Evolutionary conservation across 2,113 vertebrate species (phyloP).

Genomic region (Stegostoma tigrinum): DNA sequence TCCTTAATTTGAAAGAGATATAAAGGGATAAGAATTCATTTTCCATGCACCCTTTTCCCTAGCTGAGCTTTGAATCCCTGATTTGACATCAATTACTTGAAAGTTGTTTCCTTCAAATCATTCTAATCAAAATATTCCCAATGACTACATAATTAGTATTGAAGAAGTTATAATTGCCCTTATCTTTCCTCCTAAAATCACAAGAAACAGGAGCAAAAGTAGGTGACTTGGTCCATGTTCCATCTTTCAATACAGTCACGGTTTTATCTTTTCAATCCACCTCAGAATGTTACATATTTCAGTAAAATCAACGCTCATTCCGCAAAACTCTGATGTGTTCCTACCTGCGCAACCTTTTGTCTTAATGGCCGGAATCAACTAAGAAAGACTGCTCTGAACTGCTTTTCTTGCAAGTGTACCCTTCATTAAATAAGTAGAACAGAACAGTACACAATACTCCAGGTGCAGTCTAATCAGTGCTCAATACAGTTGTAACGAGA

Average conservation of each 20-base stretch:
- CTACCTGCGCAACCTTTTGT: background rate
- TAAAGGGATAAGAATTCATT: background rate
- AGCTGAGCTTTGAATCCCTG: background rate
- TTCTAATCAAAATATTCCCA: background rate
- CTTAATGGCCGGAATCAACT: background rate
- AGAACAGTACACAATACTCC: background rate
- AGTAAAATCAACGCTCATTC: background rate
- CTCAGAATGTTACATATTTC: too few species aligned
- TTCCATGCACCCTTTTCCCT: background rate
- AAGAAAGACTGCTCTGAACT: background rate
- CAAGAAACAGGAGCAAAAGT: background rate
- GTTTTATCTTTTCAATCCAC: background rate
- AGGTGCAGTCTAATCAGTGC: background rate
- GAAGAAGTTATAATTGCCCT: background rate
- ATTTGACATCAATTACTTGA: background rate
- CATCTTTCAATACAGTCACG: background rate
- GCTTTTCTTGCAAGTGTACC: background rate
- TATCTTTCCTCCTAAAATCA: background rate
- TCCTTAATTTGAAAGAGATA: background rate
- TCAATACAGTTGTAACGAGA: background rate
- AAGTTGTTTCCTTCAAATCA: background rate
- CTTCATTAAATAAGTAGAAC: background rate
- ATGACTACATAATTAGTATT: background rate
- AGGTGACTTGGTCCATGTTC: background rate
- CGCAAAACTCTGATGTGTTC: background rate